Base-by-base conservation (phyloP, 2,797 vertebrate genomes). In the Pteronotus mesoamericanus region DNA sequence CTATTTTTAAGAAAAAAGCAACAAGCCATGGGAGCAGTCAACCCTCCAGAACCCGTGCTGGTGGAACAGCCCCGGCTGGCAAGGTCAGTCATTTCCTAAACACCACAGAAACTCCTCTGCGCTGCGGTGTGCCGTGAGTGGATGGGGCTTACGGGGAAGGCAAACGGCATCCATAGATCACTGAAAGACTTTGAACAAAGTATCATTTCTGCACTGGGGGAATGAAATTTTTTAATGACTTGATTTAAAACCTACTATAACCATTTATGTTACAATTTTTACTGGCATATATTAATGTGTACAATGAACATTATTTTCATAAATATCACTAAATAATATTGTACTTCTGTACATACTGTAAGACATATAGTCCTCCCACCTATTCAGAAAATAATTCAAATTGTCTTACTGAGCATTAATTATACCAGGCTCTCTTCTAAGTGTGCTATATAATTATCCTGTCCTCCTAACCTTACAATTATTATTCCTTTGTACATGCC, bases 1-100 rank as follows among this genome's bases (percentile, higher is more conserved):
- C 74, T 94, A 0, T 96, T 97, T 97, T 96, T 72, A 74, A 98
- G 98, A 97, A 97, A 72, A 97, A 97, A 66, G 6, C 95, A 94
- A 29, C 78, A 87, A 95, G 75, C 74, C 82, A 24, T 64, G 19
- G 83, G 68, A 91, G 88, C 74, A 96, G 71, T 71, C 96, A 97
- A 0, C 15, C 51, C 0, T 92, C 92, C 24, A 97, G 95, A 96
- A 34, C 16, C 11, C 71, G 93, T 32, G 18, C 84, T 61, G 72
- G 77, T 6, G 96, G 91, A 96, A 34, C 89, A 91, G 34, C 79
- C 72, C 1, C 53, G 10, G 75, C 57, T 57, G 44, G 74, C 51
- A 94, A 97, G 98, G 98, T 98, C 94, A 96, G 96, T 94, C 44
- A 86, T 29, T 93, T 75, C 14, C 32, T 69, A 24, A 92, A 37